These are phyloP conservation scores for Eulacestoma nigropectus DNA, from an alignment of 2,113 vertebrate genomes.

Conservation along the genomic window DNA sequence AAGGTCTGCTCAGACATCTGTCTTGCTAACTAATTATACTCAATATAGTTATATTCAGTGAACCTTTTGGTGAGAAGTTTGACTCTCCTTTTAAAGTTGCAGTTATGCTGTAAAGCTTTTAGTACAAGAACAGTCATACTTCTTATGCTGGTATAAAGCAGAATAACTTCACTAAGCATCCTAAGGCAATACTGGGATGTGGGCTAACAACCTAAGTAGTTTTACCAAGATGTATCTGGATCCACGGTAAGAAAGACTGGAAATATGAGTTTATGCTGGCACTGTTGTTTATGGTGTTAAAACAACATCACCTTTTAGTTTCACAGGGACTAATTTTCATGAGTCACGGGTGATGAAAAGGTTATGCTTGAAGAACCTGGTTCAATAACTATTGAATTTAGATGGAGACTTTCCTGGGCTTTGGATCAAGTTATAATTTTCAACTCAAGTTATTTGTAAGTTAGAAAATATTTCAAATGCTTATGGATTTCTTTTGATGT, in stretches of 20 bases:
- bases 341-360: neutral
- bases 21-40: neutral
- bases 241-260: neutral
- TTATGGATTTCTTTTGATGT: conserved; percentile 30
- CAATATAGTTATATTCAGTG: neutral
- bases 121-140: neutral
- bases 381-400: conserved; percentile 47
- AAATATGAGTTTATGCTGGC: neutral
- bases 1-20: neutral
- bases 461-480: conserved; percentile 28
- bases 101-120: neutral
- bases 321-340: neutral
- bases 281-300: too few species aligned
- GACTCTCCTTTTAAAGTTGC: neutral
- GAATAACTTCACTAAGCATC: neutral
- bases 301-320: neutral
- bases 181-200: neutral
- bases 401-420: neutral
- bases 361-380: conserved; percentile 24
- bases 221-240: neutral
- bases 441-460: neutral
- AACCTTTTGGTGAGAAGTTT: neutral
- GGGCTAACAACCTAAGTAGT: neutral
- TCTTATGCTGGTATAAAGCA: neutral
- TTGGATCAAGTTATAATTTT: conserved; percentile 4